These are phyloP conservation scores for Remorina albescens DNA, from an alignment of 2,797 vertebrate genomes.

Conservation along the genomic window DNA sequence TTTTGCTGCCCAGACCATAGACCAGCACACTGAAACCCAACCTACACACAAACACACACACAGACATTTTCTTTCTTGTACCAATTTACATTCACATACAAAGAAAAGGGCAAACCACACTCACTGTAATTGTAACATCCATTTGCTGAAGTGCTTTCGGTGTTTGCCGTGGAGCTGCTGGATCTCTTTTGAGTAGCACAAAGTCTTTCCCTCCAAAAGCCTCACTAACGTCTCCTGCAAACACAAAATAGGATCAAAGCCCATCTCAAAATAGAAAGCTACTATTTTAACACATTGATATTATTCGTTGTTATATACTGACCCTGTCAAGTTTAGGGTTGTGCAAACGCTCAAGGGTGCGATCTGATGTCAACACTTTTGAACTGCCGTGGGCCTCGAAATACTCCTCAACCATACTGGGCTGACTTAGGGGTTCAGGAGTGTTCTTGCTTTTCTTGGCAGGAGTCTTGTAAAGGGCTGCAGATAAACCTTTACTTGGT, in stretches of 20 bases:
- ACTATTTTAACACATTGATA: neutral
- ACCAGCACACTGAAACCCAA: slow-evolving; percentile 94
- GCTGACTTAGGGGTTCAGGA: slow-evolving; percentile 76
- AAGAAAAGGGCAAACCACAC: slow-evolving; percentile 25
- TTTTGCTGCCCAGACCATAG: slow-evolving; percentile 97
- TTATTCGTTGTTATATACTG: slow-evolving; percentile 42
- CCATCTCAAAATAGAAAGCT: neutral
- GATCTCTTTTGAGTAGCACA: slow-evolving; percentile 89
- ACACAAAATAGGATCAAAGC: neutral
- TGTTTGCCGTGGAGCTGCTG: slow-evolving; percentile 88
- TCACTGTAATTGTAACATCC: slow-evolving; percentile 97
- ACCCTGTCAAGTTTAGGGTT: slow-evolving; percentile 93
- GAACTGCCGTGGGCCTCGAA: slow-evolving; percentile 98
- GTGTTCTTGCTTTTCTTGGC: slow-evolving; percentile 87
- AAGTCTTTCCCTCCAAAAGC: slow-evolving; percentile 86
- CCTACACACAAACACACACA: slow-evolving; percentile 76
- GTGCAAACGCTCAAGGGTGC: slow-evolving; percentile 92
- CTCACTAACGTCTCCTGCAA: slow-evolving; percentile 88
- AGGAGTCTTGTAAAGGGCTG: slow-evolving; percentile 84
- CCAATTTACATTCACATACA: neutral
- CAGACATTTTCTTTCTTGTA: neutral
- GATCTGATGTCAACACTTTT: slow-evolving; percentile 95
- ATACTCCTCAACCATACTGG: slow-evolving; percentile 92
- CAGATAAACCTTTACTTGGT: slow-evolving; percentile 72
- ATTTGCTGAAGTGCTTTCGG: slow-evolving; percentile 91